Conservation (phyloP, 1,140 invertebrate genomes). For the Drosophila burlai region DNA sequence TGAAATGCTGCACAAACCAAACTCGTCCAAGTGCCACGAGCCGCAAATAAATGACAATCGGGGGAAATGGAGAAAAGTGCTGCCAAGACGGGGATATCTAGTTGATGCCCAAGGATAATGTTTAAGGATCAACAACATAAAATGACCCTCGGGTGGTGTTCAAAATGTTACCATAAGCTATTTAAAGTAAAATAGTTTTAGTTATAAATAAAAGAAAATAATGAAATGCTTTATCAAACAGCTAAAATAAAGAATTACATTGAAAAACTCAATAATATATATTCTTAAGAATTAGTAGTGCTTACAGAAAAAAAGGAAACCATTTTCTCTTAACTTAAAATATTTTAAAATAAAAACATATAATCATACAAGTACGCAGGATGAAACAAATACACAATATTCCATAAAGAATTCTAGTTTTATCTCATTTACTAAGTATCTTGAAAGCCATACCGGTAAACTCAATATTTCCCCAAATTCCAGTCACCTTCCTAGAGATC, state of each 20-base stretch:
- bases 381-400: not conserved
- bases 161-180: not conserved
- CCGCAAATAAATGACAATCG: conserved; percentile 77
- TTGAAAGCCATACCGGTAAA: not conserved
- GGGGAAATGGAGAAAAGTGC: conserved; percentile 13
- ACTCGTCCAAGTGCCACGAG: conserved; percentile 58
- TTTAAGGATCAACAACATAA: not conserved
- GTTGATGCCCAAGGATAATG: conserved; percentile 14
- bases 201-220: not conserved
- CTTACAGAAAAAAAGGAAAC: too few species aligned
- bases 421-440: not conserved
- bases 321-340: too few species aligned
- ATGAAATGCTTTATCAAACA: too few species aligned
- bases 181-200: not conserved
- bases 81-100: conserved; percentile 4
- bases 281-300: too few species aligned
- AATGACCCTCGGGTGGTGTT: not conserved
- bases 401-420: not conserved
- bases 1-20: conserved; percentile 80
- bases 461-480: conserved; percentile 1
- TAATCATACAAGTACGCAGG: too few species aligned
- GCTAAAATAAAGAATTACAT: too few species aligned
- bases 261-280: too few species aligned
- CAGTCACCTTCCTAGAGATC: not conserved
- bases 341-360: too few species aligned